Conservation (phyloP, 1,140 invertebrate species). For the Cataglyphis hispanica region DNA sequence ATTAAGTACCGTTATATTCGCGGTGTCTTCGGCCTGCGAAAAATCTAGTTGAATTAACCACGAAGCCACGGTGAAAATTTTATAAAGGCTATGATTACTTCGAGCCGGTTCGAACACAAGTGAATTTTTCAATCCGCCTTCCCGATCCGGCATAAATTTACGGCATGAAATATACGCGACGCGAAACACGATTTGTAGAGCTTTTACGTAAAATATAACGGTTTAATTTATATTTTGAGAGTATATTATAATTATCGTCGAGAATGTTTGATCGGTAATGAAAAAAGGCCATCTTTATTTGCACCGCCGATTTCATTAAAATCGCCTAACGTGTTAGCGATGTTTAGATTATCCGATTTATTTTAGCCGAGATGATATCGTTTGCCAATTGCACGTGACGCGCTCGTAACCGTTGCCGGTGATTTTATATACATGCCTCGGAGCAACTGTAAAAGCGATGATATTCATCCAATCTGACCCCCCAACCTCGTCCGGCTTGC, state of each 20-base stretch:
- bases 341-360: slow-evolving; percentile 25
- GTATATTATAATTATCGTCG: slow-evolving; percentile 42
- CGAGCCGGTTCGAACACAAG: slow-evolving; percentile 45
- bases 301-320: neutral
- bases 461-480: slow-evolving; percentile 66
- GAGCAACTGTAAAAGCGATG: slow-evolving; percentile 68
- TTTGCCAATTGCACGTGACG: slow-evolving; percentile 63
- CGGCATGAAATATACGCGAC: slow-evolving; percentile 15
- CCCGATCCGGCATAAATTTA: slow-evolving; percentile 30
- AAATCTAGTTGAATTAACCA: slow-evolving; percentile 63
- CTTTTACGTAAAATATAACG: neutral
- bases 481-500: slow-evolving; percentile 61
- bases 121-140: slow-evolving; percentile 51
- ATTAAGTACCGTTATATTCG: slow-evolving; percentile 62
- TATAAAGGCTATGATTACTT: slow-evolving; percentile 62
- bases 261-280: neutral
- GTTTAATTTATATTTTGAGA: neutral
- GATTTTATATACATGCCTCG: slow-evolving; percentile 60
- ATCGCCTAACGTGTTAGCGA: neutral
- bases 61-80: slow-evolving; percentile 43
- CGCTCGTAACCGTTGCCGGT: slow-evolving; percentile 45
- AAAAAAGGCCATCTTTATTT: neutral
- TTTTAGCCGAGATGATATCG: slow-evolving; percentile 46
- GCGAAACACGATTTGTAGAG: slow-evolving; percentile 2
- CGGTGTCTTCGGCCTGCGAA: slow-evolving; percentile 51